Base-by-base conservation (phyloP, 1,140 invertebrate species). In the Apis dorsata region DNA sequence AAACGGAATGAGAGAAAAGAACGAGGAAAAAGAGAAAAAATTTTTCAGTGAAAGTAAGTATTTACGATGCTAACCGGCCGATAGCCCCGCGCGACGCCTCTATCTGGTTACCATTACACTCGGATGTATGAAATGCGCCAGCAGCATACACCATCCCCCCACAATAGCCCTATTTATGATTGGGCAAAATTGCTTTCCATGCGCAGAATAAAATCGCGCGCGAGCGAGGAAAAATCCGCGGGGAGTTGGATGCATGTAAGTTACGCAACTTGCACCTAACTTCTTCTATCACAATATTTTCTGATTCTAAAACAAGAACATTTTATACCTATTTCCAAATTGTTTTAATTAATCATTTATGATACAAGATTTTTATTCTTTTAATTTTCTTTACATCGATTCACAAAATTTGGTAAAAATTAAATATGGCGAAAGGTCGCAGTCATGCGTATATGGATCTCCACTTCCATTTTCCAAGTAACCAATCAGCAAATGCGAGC, bases 81-180 rank as follows among this genome's bases (percentile, higher is more conserved):
- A 93, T 93, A 91, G 91, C 91, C 92, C 91, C 92, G 90, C 93
- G 91, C 93, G 91, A 92, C 91, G 92, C 89, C 92, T 93, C 93
- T 93, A 93, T 94, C 93, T 92, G 92, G 93, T 93, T 93, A 93
- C 92, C 93, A 93, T 94, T 94, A 93, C 93, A 93, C 92, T 92
- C 92, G 91, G 92, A 93, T 93, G 91, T 93, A 93, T 93, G 93
- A 93, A 93, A 93, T 93, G 93, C 91, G 87, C 91, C 92, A 93
- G 92, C 91, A 92, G 92, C 92, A 94, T 93, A 92, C 92, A 93
- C 92, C 90, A 92, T 93, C 92, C 93, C 93, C 93, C 93, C 93
- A 94, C 93, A 94, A 94, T 94, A 93, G 93, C 93, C 93, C 93
- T 94, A 94, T 94, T 94, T 94, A 94, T 94, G 93, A 94, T 94